Evolutionary conservation across 2,113 vertebrate species (phyloP), one percentile per base, ranked within the genome.

Genomic region (Porphyrio hochstetteri): DNA sequence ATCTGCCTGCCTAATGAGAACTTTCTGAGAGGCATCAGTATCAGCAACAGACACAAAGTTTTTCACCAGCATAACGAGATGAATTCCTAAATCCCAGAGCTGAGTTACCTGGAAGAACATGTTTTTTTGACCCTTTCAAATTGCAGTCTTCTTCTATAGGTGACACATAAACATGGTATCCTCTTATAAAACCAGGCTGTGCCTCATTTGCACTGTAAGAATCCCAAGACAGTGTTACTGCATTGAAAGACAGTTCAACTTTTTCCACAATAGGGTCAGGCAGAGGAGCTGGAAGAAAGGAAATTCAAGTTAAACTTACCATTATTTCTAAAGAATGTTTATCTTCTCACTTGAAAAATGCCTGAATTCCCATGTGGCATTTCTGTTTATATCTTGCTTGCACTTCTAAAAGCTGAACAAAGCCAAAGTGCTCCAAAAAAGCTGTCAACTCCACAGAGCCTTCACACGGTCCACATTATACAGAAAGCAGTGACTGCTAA

Each of bases 141-240:
- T 7, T 93, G 85, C 98, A 98, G 25, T 90, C 56, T 27, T 40
- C 76, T 25, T 48, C 23, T 31, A 86, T 4, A 27, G 92, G 87
- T 8, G 97, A 97, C 71, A 98, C 42, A 36, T 98, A 98, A 70
- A 98, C 36, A 7, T 74, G 50, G 76, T 98, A 98, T 4, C 98
- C 98, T 88, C 44, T 92, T 71, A 98, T 13, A 75, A 98, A 98
- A 36, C 98, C 97, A 29, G 72, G 11, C 2, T 96, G 97, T 53
- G 94, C 91, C 15, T 96, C 87, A 71, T 96, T 82, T 2, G 55
- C 84, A n/a, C 31, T 20, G 11, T 97, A 96, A 36, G 52, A 65
- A 35, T 90, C 63, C 98, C 98, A 98, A 23, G 8, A 97, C 5
- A 98, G 19, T 2, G 61, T 61, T 57, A 98, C 88, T 52, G 95